Evolutionary conservation across 2,113 vertebrate species (phyloP), one percentile per base, ranked within the genome.

Genomic region (Mastomys coucha): DNA sequence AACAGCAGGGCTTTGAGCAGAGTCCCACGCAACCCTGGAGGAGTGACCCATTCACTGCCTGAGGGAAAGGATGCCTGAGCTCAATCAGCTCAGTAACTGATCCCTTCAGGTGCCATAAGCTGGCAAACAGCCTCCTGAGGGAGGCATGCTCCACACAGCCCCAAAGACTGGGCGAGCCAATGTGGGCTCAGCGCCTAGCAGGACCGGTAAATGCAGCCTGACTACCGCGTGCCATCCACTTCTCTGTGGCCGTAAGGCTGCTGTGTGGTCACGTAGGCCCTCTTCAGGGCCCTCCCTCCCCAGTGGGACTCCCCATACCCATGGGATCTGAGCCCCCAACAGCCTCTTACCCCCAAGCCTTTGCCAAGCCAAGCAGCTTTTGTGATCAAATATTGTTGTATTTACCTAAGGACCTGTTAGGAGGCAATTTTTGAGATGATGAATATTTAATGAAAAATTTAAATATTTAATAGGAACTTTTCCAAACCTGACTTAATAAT

Each of bases 391-490:
- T 97, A 98, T 92, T 96, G 93, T 95, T 97, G 94, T 97, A 95
- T 98, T 98, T 98, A 97, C 97, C 95, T 96, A 56, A 39, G 96
- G 97, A 98, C 95, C 98, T 93, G 88, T 97, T 98, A 98, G 97
- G 98, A 98, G 98, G 97, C 96, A 97, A 97, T 98, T 98, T 98
- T 96, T 97, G 97, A 98, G 96, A 91, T 63, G 97, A 93, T 98
- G 93, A 98, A 98, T 98, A 98, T 98, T 98, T 98, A 98, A 98
- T 98, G 87, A 88, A 95, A 97, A 97, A 98, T 97, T 98, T 98
- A 97, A 98, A 98, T 98, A 97, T 98, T 98, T 98, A 98, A 98
- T 96, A 67, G 96, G 65, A 87, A 97, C 94, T 98, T 98, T 98
- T 96, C 77, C 97, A 96, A 96, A 81, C 81, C 96, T 56, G 53